Conservation (phyloP, 2,113 vertebrate genomes). For the Heterochromis multidens region DNA sequence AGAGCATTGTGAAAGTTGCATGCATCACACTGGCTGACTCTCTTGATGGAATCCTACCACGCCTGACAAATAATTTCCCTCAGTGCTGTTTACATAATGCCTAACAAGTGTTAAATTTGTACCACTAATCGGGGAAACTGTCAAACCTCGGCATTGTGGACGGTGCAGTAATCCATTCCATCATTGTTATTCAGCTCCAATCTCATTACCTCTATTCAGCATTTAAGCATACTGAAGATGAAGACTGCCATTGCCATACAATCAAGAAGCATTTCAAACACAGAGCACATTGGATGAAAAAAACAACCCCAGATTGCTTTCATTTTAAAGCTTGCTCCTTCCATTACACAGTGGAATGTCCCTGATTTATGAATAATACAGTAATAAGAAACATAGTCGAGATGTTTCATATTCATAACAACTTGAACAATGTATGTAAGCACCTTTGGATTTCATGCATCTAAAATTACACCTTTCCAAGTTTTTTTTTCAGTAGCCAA, state of each 20-base stretch:
- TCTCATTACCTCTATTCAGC: conserved; percentile 71
- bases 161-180: conserved; percentile 58
- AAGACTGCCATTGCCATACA: conserved; percentile 37
- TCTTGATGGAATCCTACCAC: conserved; percentile 36
- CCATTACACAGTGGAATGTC: conserved; percentile 33
- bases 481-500: conserved; percentile 21
- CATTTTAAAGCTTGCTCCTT: conserved; percentile 41
- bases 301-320: conserved; percentile 28
- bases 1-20: conserved; percentile 6
- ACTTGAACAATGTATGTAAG: conserved; percentile 54
- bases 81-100: conserved; percentile 55
- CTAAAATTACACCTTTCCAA: conserved; percentile 55
- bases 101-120: conserved; percentile 73
- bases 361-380: conserved; percentile 64
- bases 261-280: conserved; percentile 37
- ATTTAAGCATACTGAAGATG: conserved; percentile 36
- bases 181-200: conserved; percentile 63
- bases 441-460: conserved; percentile 64
- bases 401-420: conserved; percentile 66
- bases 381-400: conserved; percentile 44
- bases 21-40: conserved; percentile 16
- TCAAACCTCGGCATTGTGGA: conserved; percentile 62
- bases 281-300: neutral
- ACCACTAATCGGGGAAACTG: conserved; percentile 60
- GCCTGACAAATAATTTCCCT: conserved; percentile 50